Conservation (phyloP, 2,888 invertebrate genomes). For the Beris morrisii region DNA sequence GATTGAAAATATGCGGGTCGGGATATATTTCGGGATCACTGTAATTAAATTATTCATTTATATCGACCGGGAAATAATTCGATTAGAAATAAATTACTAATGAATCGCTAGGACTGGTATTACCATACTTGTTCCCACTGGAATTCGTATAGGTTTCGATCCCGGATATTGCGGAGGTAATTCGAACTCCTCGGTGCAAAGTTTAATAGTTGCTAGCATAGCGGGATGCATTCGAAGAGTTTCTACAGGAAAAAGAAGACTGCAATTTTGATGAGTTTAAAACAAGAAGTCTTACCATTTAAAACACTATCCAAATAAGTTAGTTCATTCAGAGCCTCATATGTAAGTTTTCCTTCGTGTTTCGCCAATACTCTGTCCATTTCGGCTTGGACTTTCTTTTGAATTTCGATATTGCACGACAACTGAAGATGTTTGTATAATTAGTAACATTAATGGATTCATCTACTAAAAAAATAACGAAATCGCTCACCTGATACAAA, state of each 20-base stretch:
- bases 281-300: conserved; percentile 3
- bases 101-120: conserved; percentile 25
- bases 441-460: neutral
- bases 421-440: conserved; percentile 11
- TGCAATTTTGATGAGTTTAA: neutral
- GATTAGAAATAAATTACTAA: conserved; percentile 6
- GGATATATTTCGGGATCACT: conserved; percentile 36
- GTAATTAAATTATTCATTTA: neutral
- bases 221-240: conserved; percentile 21
- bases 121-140: conserved; percentile 13
- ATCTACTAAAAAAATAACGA: neutral
- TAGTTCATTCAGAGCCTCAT: conserved; percentile 22
- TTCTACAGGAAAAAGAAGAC: conserved; percentile 6
- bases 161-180: conserved; percentile 29
- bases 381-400: conserved; percentile 13
- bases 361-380: conserved; percentile 11
- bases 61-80: neutral
- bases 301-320: conserved; percentile 23
- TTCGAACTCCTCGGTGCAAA: conserved; percentile 8
- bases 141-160: neutral
- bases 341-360: conserved; percentile 2
- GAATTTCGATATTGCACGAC: conserved; percentile 8
- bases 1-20: conserved; percentile 35
- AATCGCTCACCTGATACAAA: conserved; percentile 30
- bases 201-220: conserved; percentile 20